Conservation (phyloP, 1,140 invertebrate genomes). For the Gryllus bimaculatus region DNA sequence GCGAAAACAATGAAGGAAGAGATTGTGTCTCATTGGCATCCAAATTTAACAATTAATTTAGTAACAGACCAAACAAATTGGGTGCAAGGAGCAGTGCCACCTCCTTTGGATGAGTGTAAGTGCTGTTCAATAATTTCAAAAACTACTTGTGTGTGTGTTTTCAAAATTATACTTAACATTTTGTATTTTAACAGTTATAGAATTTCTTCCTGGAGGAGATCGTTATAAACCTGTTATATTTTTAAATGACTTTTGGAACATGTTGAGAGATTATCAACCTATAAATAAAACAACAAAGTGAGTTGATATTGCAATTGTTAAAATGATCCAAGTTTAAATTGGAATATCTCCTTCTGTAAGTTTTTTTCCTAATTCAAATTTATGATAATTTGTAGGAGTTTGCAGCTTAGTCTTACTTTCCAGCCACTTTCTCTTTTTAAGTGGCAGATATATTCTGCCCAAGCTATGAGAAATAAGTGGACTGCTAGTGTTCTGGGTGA, state of each 20-base stretch:
- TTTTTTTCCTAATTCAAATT: background rate
- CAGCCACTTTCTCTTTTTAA: constrained; percentile 91
- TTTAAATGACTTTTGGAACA: constrained; percentile 98
- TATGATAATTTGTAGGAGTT: constrained; percentile 26
- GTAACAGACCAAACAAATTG: constrained; percentile 92
- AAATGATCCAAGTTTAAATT: no score
- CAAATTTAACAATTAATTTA: constrained; percentile 93
- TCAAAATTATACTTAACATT: background rate
- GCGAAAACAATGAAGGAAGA: constrained; percentile 73
- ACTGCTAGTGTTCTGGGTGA: constrained; percentile 45
- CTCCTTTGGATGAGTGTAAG: constrained; percentile 83
- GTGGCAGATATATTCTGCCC: constrained; percentile 92
- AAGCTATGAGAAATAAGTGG: constrained; percentile 79
- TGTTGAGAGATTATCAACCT: constrained; percentile 89
- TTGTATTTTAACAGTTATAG: constrained; percentile 51
- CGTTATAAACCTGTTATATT: constrained; percentile 93
- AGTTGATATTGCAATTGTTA: constrained; percentile 23
- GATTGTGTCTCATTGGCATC: constrained; percentile 97
- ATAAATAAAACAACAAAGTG: constrained; percentile 77
- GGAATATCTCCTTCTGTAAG: background rate
- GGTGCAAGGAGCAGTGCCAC: constrained; percentile 78
- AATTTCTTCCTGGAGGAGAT: constrained; percentile 72
- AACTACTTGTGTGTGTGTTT: background rate
- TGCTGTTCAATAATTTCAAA: constrained; percentile 18
- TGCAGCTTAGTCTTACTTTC: constrained; percentile 72